phyloP scores from a whole-genome alignment of 2,888 invertebrate genomes.

The Mayetiola destructor region DNA sequence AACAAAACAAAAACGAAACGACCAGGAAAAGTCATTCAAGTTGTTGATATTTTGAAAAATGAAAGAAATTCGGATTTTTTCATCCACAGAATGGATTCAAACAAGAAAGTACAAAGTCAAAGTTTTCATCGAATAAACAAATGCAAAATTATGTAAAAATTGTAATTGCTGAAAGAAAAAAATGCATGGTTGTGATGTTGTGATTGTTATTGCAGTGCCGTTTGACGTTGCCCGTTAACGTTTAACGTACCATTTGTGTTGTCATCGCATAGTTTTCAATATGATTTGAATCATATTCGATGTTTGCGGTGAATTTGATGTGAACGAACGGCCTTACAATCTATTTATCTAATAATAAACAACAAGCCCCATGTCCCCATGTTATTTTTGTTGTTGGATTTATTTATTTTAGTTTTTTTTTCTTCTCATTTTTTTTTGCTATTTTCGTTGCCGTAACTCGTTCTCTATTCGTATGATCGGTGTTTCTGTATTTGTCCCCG shows the following conservation, averaged over 20 bases:
- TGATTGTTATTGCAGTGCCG: background rate
- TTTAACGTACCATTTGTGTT: background rate
- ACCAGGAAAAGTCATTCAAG: too few species aligned
- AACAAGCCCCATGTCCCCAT: too few species aligned
- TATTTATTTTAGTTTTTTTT: background rate
- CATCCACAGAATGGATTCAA: background rate
- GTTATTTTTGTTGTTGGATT: too few species aligned
- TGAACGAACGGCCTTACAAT: conserved; percentile 12
- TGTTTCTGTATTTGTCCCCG: too few species aligned
- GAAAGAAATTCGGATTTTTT: too few species aligned
- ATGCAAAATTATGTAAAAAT: background rate
- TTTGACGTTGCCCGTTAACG: too few species aligned
- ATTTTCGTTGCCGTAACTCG: too few species aligned
- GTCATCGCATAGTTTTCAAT: background rate
- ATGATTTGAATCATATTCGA: background rate
- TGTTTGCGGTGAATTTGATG: too few species aligned
- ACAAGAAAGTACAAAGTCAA: background rate
- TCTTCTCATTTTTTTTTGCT: background rate
- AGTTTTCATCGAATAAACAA: background rate
- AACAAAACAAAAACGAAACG: too few species aligned
- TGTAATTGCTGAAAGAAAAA: background rate
- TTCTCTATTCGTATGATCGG: too few species aligned
- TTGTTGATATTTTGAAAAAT: too few species aligned
- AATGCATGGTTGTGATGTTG: background rate
- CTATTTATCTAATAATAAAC: conserved; percentile 12